A percentile compares a stretch with the other conserved stretches of the same genome.
These are phyloP conservation scores for Cantharis nigra DNA, from an alignment of 2,888 invertebrate genomes.

Conservation along the genomic window DNA sequence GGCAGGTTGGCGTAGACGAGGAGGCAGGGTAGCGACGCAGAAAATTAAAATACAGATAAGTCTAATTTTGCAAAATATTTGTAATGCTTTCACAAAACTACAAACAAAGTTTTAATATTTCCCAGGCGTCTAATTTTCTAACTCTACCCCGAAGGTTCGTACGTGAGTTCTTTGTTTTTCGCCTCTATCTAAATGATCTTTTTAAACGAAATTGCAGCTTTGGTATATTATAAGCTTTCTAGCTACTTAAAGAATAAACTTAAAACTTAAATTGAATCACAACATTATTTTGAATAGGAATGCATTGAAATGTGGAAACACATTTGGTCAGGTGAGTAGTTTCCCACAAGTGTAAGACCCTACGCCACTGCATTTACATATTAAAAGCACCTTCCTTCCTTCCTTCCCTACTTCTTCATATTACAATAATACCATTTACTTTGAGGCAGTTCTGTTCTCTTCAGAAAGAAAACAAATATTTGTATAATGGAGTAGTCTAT, in stretches of 20 bases:
- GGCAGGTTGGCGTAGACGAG: too few species aligned
- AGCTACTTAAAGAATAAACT: neutral
- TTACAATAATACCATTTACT: constrained; percentile 52
- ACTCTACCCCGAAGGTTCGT: constrained; percentile 43
- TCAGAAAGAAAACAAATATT: constrained; percentile 53
- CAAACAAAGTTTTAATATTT: constrained; percentile 51
- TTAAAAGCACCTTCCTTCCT: constrained; percentile 32
- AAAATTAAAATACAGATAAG: constrained; percentile 12
- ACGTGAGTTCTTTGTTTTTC: constrained; percentile 45
- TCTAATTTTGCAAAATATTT: constrained; percentile 33
- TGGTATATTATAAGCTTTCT: constrained; percentile 11
- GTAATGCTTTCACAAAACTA: constrained; percentile 36
- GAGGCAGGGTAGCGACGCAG: neutral
- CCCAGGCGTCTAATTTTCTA: constrained; percentile 48
- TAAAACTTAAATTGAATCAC: constrained; percentile 16
- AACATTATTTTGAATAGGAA: constrained; percentile 5
- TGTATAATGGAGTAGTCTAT: constrained; percentile 51
- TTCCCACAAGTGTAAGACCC: constrained; percentile 36
- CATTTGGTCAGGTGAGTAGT: constrained; percentile 37
- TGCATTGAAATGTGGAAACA: constrained; percentile 20
- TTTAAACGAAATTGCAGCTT: constrained; percentile 27
- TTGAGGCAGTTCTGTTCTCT: constrained; percentile 47
- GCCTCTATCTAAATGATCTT: constrained; percentile 46
- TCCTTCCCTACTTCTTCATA: constrained; percentile 48
- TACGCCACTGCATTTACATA: constrained; percentile 46